Base-by-base conservation (phyloP, 1,140 invertebrate genomes). In the Drosophila burlai region DNA sequence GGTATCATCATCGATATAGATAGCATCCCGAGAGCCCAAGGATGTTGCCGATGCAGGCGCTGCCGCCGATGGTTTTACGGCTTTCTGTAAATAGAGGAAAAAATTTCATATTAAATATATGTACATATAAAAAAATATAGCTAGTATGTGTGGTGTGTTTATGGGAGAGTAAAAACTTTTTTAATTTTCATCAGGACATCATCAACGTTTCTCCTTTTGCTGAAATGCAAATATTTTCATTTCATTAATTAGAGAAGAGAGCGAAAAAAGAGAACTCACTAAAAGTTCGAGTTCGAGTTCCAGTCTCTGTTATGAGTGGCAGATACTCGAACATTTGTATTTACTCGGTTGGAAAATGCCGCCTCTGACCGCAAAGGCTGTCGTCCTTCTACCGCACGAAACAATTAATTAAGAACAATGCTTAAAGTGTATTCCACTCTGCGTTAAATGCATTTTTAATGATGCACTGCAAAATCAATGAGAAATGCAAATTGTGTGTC, bases 1-100 rank as follows among this genome's bases (percentile, higher is more conserved):
- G 77, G 89, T 92, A 71, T 93, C 93, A 82, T 93, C 93, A 74
- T 93, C 92, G 73, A 94, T 94, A 63, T 93, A 93, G 84, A 94
- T 94, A 71, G 93, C 93, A 83, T 92, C 93, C 64, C 72, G 80
- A 29, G 79, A 62, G 29, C 76, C 72, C 49, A 69, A 76, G 45
- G 82, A 46, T 26, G 72, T 34, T 46, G 62, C 45, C 26, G 81
- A 89, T 58, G 60, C 49, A 21, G 69, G 58, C 46, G 77, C 72
- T 65, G 54, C 59, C 45, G 81, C 64, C 49, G 76, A 83, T 47
- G 87, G 69, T 87, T 92, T 81, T 36, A 76, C 83, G 76, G 79
- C 66, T 81, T 93, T 93, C 92, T 93, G 87, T 40, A 90, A 93
- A 76, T 62, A 79, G 42, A 42, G 59, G 16, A 46, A 50, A 55